These are phyloP conservation scores for Rhinogobius similis DNA, from an alignment of 2,113 vertebrate genomes.

Conservation along the genomic window DNA sequence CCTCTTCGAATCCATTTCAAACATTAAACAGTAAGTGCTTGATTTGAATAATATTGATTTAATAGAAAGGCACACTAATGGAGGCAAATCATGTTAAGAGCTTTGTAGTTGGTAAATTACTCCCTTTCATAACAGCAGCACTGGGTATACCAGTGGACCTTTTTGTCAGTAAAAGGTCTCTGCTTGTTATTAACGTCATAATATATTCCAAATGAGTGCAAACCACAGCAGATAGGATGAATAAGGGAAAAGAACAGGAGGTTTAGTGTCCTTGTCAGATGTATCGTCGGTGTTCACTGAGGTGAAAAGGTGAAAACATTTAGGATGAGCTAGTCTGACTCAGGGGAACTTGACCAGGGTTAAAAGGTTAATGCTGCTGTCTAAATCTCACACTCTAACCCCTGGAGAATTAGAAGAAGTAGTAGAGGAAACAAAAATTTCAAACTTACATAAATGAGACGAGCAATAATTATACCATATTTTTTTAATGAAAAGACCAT, in stretches of 20 bases:
- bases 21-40: background rate
- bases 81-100: background rate
- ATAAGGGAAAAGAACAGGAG: background rate
- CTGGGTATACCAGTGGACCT: background rate
- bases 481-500: too few species aligned
- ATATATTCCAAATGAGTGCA: background rate
- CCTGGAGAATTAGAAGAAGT: background rate
- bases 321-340: background rate
- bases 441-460: too few species aligned
- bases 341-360: slow-evolving; percentile 3
- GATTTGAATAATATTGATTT: background rate
- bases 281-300: background rate
- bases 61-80: background rate
- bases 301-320: background rate
- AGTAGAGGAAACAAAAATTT: too few species aligned
- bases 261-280: background rate
- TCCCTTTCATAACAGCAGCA: background rate
- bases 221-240: background rate
- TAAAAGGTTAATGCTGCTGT: background rate
- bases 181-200: background rate
- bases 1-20: background rate
- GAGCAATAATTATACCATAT: too few species aligned
- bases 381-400: background rate
- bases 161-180: background rate
- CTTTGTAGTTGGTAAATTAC: background rate